Conservation (phyloP, 2,797 vertebrate genomes). For the Allobates femoralis region DNA sequence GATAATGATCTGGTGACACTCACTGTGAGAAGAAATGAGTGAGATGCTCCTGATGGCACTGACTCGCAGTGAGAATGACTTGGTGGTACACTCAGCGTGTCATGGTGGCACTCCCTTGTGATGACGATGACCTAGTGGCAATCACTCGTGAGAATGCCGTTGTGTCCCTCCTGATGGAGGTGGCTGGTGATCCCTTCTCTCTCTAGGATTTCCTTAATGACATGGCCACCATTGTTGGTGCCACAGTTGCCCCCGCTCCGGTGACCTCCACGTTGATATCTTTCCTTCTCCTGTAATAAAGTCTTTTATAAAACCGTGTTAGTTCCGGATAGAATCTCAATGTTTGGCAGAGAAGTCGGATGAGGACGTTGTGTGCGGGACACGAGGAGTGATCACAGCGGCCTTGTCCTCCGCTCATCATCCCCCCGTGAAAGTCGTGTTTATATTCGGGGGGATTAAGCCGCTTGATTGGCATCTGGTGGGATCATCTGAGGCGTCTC, state of each 20-base stretch:
- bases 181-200: neutral
- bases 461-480: constrained; percentile 21
- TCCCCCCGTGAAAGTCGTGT: neutral
- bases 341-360: neutral
- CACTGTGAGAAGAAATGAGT: too few species aligned
- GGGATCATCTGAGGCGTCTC: constrained; percentile 41
- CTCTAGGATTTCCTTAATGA: neutral
- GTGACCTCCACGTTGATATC: neutral
- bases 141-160: neutral
- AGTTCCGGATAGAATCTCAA: neutral
- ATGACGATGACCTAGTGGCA: neutral
- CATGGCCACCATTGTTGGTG: neutral
- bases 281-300: too few species aligned
- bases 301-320: neutral
- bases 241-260: neutral
- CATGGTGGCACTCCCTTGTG: neutral
- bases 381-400: constrained; percentile 8
- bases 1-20: too few species aligned
- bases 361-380: constrained; percentile 2
- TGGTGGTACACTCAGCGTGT: neutral
- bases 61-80: neutral
- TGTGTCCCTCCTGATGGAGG: neutral
- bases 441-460: constrained; percentile 33
- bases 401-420: constrained; percentile 41
- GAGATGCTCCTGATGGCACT: neutral